Base-by-base conservation (phyloP, 2,888 invertebrate genomes). In the Agrotis clavis region DNA sequence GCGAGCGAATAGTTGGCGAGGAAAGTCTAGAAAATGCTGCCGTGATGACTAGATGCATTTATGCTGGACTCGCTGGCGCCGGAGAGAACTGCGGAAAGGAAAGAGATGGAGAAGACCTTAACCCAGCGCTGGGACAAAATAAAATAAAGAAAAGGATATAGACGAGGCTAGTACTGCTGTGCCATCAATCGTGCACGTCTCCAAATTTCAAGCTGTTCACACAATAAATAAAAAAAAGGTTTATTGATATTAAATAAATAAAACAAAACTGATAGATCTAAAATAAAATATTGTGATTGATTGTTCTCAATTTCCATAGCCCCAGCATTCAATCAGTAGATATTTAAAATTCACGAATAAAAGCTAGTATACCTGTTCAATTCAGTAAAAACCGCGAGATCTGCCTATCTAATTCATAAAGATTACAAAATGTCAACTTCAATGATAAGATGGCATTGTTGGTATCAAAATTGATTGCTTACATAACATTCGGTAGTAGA, bases 371-470 rank as follows among this genome's bases (percentile, higher is more conserved):
- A 54, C 50, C 50, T 59, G 19, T 19, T 61, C 45, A 50, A 60
- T 74, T 60, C 35, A 69, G n/a, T 41, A 41, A 1, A 19, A 51
- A 79, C n/a, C 18, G 30, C 65, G 50, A 71, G 56, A 53, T 57
- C 25, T 41, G 4, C 11, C 48, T 65, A 65, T 71, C 81, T 74
- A 61, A 57, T 81, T 72, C 45, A 41, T 64, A 66, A 70, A 84
- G 82, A 84, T 84, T 69, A 77, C 60, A 71, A 59, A n/a, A 71
- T 84, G 82, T 73, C 82, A 69, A 68, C 63, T 51, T 54, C 61
- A 53, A 18, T 41, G 83, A 78, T 82, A 79, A 60, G 61, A 63
- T 70, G 60, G 56, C n/a, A 54, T 62, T 74, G 63, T 77, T 41
- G 50, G 73, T 79, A 69, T 73, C 70, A 56, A 64, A 41, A 74